A percentile compares a stretch with the other conserved stretches of the same genome.
These are phyloP conservation scores for Catamblyrhynchus diadema DNA, from an alignment of 2,797 vertebrate species.

Conservation along the genomic window DNA sequence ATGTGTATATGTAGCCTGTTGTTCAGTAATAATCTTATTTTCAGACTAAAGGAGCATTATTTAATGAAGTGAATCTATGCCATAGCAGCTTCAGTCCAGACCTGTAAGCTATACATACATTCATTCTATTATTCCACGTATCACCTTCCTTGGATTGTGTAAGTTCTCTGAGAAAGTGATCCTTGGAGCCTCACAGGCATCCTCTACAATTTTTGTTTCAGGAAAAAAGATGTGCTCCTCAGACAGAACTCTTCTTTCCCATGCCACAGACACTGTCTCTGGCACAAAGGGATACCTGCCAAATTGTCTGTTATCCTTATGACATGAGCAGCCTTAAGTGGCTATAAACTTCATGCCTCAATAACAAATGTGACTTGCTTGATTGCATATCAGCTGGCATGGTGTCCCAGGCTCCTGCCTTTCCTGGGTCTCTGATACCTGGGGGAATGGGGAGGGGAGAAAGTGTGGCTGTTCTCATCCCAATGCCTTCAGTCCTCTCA, in stretches of 20 bases:
- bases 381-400: rapidly evolving
- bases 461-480: background rate
- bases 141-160: background rate
- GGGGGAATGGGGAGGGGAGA: background rate
- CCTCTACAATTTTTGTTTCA: background rate
- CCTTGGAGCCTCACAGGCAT: background rate
- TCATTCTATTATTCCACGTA: background rate
- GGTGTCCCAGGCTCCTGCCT: background rate
- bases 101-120: background rate
- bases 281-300: background rate
- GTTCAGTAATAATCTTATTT: background rate
- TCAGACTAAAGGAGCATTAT: background rate
- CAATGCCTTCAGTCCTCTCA: background rate
- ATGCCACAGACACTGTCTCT: background rate
- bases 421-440: background rate
- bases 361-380: rapidly evolving
- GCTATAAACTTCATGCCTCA: background rate
- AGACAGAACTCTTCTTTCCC: background rate
- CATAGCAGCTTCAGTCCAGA: background rate
- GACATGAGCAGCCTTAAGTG: background rate
- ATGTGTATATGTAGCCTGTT: background rate
- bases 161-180: background rate
- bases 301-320: background rate
- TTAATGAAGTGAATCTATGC: background rate
- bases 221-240: background rate